Base-by-base conservation (phyloP, 2,113 vertebrate species). In the Dryoscopus gambensis region DNA sequence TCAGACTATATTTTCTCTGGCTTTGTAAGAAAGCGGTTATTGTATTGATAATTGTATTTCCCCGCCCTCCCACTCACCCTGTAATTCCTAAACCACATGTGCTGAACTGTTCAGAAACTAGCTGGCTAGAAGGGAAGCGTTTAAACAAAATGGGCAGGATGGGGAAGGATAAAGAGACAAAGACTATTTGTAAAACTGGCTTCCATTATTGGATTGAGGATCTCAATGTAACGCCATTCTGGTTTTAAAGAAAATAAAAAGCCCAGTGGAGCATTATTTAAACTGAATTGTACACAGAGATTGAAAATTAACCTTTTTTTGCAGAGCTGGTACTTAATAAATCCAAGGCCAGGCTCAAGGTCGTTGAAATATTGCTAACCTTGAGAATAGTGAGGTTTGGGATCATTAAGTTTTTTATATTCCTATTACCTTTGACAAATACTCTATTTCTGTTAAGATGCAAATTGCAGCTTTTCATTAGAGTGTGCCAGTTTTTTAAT, bases 261-360 rank as follows among this genome's bases (percentile, higher is more conserved):
- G 23, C 15, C 23, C 13, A 15, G 23, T 47, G 39, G 13, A 60
- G n/a, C 22, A 44, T 87, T 76, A 52, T 33, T 88, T 83, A 57
- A 86, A 35, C 18, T 6, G 2, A 62, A 73, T 14, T 53, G 10
- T 37, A 8, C 20, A 7, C 22, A 24, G 24, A 7, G 13, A 42
- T 44, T 92, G 56, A 75, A 92, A 90, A 37, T 56, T 4, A 28
- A 67, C 19, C 17, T 6, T 81, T 86, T 87, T 63, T 39, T 59
- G 30, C 10, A 63, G 44, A 81, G 35, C 47, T 90, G 15, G 28
- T 79, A 5, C 13, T 59, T 84, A 28, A 0, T 49, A 89, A 88
- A 75, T 78, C 56, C 73, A 95, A 95, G 88, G 71, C 93, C 68
- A 56, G 35, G 13, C 44, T 95, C 89, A 97, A 97, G 96, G 96